Evolutionary conservation across 2,113 vertebrate genomes (phyloP).

Genomic region (Apodemus speciosus): DNA sequence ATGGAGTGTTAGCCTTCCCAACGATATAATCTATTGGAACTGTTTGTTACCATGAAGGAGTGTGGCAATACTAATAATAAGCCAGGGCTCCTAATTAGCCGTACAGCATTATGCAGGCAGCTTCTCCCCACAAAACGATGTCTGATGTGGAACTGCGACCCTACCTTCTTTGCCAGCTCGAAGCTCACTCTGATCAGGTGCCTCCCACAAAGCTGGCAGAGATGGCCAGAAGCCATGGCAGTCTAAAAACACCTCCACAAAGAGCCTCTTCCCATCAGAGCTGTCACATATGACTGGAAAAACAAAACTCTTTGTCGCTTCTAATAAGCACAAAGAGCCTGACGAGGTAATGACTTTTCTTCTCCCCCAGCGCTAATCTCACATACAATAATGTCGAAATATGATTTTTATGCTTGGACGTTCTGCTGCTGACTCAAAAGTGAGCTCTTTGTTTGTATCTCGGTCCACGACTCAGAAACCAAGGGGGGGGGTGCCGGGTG

Average conservation of each 20-base stretch:
- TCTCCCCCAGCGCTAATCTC: background rate
- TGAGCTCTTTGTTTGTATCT: constrained; percentile 39
- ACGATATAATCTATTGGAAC: background rate
- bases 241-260: constrained; percentile 1
- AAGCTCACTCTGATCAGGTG: background rate
- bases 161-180: background rate
- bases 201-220: constrained; percentile 6
- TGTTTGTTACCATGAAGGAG: background rate
- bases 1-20: background rate
- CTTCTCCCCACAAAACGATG: background rate
- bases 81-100: background rate
- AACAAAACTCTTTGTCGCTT: constrained; percentile 48
- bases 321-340: constrained; percentile 54
- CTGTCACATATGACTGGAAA: constrained; percentile 50
- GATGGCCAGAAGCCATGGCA: constrained; percentile 59
- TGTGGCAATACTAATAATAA: background rate
- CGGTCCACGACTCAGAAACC: constrained; percentile 69
- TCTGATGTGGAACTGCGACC: background rate
- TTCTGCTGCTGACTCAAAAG: constrained; percentile 56
- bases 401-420: constrained; percentile 57
- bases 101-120: no score
- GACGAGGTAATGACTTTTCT: constrained; percentile 60
- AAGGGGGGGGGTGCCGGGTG: constrained; percentile 45
- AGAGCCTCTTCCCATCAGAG: constrained; percentile 45
- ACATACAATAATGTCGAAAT: constrained; percentile 58